Evolutionary conservation across 1,140 invertebrate species (phyloP).

Genomic region (Drosophila jambulina): DNA sequence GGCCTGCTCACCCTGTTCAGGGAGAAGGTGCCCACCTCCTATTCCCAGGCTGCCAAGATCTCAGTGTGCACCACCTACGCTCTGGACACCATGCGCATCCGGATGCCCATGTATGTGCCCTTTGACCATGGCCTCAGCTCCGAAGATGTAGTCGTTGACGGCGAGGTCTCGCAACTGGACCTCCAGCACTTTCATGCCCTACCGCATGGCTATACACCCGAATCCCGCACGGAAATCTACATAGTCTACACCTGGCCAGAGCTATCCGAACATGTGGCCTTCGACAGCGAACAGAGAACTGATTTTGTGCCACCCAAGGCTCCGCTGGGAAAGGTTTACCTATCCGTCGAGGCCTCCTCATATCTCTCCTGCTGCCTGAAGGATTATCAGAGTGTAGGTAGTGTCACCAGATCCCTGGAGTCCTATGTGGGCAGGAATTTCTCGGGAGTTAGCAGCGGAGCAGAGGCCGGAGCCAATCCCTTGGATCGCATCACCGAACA

Average conservation of each 20-base stretch:
- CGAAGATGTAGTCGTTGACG: constrained; percentile 60
- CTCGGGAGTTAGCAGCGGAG: constrained; percentile 62
- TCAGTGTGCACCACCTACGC: constrained; percentile 94
- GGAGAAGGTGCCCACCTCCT: constrained; percentile 89
- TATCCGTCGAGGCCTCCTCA: constrained; percentile 88
- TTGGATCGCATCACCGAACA: constrained; percentile 67
- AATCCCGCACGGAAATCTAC: constrained; percentile 92
- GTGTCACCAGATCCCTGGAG: constrained; percentile 85
- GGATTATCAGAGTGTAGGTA: constrained; percentile 87
- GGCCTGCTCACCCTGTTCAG: constrained; percentile 92
- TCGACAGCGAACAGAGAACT: constrained; percentile 94
- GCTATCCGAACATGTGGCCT: constrained; percentile 93
- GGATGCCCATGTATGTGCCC: constrained; percentile 74
- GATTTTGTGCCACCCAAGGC: constrained; percentile 95
- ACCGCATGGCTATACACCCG: constrained; percentile 93
- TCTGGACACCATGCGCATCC: constrained; percentile 90
- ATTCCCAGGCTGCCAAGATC: constrained; percentile 87
- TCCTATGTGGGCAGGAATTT: constrained; percentile 87
- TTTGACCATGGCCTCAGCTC: constrained; percentile 60
- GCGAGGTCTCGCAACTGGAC: constrained; percentile 49
- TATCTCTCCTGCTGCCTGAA: constrained; percentile 89
- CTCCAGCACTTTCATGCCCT: constrained; percentile 87
- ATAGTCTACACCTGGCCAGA: constrained; percentile 95
- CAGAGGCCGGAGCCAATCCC: constrained; percentile 55
- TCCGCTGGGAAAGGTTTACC: constrained; percentile 90